Base-by-base conservation (phyloP, 2,888 invertebrate genomes). In the Cremastobaeus sp. region DNA sequence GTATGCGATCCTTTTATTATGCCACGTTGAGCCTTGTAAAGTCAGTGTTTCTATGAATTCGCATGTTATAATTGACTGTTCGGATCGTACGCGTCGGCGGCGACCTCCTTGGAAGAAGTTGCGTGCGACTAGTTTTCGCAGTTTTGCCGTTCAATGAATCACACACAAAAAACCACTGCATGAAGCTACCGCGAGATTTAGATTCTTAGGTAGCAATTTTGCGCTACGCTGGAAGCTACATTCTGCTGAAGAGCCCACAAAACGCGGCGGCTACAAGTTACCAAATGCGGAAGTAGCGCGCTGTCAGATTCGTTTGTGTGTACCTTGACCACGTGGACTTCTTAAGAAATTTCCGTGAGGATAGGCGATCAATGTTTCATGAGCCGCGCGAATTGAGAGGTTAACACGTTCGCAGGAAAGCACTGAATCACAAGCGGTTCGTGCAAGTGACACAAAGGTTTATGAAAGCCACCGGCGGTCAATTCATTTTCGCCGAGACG, bases 301-400 rank as follows among this genome's bases (percentile, higher is more conserved):
- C 18, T 41, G 43, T 28, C 52, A 35, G 50, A 43, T 59, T 55
- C 57, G 66, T 57, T 66, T 48, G 34, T 52, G 34, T n/a, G n/a
- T n/a, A n/a, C n/a, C n/a, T n/a, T n/a, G n/a, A n/a, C 50, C 9
- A 39, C 28, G 57, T 32, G 47, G 47, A 65, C 65, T 65, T 70
- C 55, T 70, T 70, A 37, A 50, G 18, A 55, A 62, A 74, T 35
- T 74, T 74, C 50, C 70, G 70, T 48, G 45, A 35, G 50, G 57
- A 57, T 66, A 34, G 62, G 30, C 77, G 78, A 82, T 82, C 80
- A 83, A 83, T 82, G 78, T 82, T 82, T 82, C 82, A 82, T 82
- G 82, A 82, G 82, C 60, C 77, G 64, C 50, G 65, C 71, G 55
- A 74, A 72, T 72, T 45, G 69, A 72, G 64, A 65, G 59, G 37